Evolutionary conservation across 2,113 vertebrate genomes (phyloP), one percentile per base, ranked within the genome.

Genomic region (Bos indicus): DNA sequence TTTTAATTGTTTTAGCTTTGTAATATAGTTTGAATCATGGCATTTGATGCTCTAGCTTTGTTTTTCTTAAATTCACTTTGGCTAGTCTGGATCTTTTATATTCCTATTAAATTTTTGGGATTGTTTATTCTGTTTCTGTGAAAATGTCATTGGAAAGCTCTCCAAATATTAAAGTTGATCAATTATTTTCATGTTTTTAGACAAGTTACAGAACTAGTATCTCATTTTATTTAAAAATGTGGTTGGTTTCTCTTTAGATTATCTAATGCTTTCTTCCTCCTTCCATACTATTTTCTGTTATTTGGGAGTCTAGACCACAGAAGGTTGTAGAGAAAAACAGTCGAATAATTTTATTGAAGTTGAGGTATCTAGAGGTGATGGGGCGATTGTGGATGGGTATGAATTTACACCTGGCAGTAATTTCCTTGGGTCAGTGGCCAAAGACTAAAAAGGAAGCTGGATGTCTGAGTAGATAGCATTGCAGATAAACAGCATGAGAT

Each of bases 181-280:
- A 90, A 12, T 95, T 88, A 84, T 94, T 97, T 88, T 78, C 30
- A 40, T 80, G 93, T 88, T 82, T 43, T 80, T 25, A 67, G 52
- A 81, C 15, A 78, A 26, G 54, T 2, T 43, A 71, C 54, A 71
- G 23, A 83, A 52, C 2, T 43, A 56, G 28, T 78, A 87, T 67
- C 40, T 56, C 67, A 52, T 81, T 88, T 94, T 82, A 77, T 51
- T 96, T 91, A 57, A 80, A 64, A 84, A 62, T 64, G 56, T 48
- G 46, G 2, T 91, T 56, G 60, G 59, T 59, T 78, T 57, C 30
- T 97, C 93, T 96, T 43, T 77, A 94, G 7, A 82, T 86, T 77
- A 92, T 21, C 6, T 59, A 60, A 28, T 77, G 5, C 23, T 83
- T 54, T 4, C 54, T 88, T 71, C 13, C 28, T 90, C 21, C 89